Conservation (phyloP, 2,797 vertebrate species). For the Malurus leucopterus region DNA sequence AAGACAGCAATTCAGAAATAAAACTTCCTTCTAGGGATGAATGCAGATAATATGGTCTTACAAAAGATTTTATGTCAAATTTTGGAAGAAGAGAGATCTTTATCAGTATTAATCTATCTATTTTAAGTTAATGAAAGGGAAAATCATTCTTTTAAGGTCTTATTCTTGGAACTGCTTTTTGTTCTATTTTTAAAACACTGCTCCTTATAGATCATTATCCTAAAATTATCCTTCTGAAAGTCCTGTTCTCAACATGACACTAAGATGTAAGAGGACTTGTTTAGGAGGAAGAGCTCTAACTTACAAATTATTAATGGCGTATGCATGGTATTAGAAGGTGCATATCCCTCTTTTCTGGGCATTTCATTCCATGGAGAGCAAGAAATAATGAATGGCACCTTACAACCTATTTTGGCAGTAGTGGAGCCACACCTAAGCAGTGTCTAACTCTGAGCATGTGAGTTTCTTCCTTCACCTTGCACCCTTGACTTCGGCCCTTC, state of each 20-base stretch:
- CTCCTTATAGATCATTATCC: conserved; percentile 1
- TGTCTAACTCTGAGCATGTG: background rate
- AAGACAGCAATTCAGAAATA: background rate
- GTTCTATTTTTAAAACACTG: conserved; percentile 26
- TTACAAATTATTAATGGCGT: background rate
- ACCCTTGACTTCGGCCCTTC: background rate
- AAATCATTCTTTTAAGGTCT: background rate
- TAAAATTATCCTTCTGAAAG: conserved; percentile 22
- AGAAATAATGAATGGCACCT: background rate
- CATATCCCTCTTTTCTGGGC: background rate
- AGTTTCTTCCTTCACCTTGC: background rate
- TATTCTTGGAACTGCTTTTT: conserved; percentile 15
- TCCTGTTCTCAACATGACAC: background rate
- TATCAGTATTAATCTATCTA: background rate
- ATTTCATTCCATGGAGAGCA: background rate
- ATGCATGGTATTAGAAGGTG: background rate
- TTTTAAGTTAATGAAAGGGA: conserved; percentile 23
- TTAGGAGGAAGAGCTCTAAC: conserved; percentile 4
- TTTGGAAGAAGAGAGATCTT: background rate
- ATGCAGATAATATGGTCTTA: background rate
- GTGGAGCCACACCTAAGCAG: background rate
- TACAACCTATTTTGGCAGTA: background rate
- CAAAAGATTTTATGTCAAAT: background rate
- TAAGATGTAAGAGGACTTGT: background rate
- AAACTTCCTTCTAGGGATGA: background rate